Percentiles rank a stretch among this genome's conserved stretches.
These are phyloP conservation scores for Geococcyx californianus DNA, from an alignment of 2,113 vertebrate genomes.

Conservation along the genomic window DNA sequence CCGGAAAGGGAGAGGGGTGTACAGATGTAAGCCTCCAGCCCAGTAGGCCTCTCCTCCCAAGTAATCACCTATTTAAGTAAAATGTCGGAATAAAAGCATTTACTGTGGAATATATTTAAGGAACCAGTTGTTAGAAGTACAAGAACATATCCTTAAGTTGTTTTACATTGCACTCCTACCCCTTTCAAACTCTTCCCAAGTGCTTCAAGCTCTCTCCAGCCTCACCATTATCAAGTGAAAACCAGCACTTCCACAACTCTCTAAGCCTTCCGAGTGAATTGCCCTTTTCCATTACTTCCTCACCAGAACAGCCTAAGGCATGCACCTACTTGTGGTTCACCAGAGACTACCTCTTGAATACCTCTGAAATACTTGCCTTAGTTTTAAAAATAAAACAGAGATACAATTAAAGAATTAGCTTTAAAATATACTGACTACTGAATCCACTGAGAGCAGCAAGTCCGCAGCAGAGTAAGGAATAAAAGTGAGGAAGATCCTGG, in stretches of 20 bases:
- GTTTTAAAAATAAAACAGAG: neutral
- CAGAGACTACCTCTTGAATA: neutral
- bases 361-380: neutral
- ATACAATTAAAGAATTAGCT: neutral
- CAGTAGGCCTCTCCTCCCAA: constrained; percentile 94
- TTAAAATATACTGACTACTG: neutral
- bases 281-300: neutral
- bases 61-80: constrained; percentile 84
- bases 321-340: neutral
- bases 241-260: neutral
- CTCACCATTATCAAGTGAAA: neutral
- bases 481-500: neutral
- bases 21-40: constrained; percentile 92
- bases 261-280: neutral
- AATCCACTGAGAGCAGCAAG: neutral
- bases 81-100: neutral
- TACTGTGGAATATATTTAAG: neutral
- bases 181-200: neutral
- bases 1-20: constrained; percentile 93
- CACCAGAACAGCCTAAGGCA: neutral
- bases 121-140: neutral
- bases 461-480: neutral
- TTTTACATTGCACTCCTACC: neutral
- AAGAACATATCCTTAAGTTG: neutral
- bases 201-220: neutral